Evolutionary conservation across 2,888 invertebrate genomes (phyloP).

Genomic region (Girardia tigrina): DNA sequence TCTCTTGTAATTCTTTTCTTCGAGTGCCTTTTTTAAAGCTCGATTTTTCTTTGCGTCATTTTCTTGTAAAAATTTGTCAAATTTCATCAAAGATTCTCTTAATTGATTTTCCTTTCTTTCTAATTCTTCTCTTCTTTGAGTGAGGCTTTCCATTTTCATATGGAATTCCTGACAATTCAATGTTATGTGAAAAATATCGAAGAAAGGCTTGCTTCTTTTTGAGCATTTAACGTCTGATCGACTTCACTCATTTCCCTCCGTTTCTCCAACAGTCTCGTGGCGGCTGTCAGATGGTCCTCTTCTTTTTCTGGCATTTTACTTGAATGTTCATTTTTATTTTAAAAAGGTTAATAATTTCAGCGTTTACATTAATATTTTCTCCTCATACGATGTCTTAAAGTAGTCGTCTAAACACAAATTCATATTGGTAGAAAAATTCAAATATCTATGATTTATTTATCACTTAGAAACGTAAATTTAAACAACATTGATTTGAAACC

Average conservation of each 20-base stretch:
- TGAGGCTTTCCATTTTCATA: constrained; percentile 52
- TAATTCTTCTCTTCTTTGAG: constrained; percentile 49
- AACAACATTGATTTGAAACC: no score
- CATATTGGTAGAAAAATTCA: no score
- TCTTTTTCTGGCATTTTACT: constrained; percentile 51
- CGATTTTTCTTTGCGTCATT: constrained; percentile 50
- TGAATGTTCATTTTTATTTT: constrained; percentile 28
- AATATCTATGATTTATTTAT: no score
- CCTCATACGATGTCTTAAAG: neutral
- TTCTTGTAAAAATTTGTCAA: constrained; percentile 52
- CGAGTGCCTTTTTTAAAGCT: constrained; percentile 49
- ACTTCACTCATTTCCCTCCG: constrained; percentile 50
- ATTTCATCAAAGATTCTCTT: constrained; percentile 49
- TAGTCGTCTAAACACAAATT: constrained; percentile 14
- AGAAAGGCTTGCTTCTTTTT: constrained; percentile 45
- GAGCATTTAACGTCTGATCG: constrained; percentile 49
- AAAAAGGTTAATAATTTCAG: neutral
- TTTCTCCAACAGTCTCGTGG: constrained; percentile 50
- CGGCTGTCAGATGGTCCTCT: constrained; percentile 50
- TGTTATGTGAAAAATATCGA: neutral
- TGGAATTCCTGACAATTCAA: constrained; percentile 46
- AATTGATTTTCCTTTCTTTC: constrained; percentile 50
- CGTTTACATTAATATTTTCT: neutral
- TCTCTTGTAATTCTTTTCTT: constrained; percentile 48
- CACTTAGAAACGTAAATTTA: no score